These are phyloP conservation scores for Zoanthus gigantus DNA, from an alignment of 92 coral and sea anemone genomes.

Conservation along the genomic window DNA sequence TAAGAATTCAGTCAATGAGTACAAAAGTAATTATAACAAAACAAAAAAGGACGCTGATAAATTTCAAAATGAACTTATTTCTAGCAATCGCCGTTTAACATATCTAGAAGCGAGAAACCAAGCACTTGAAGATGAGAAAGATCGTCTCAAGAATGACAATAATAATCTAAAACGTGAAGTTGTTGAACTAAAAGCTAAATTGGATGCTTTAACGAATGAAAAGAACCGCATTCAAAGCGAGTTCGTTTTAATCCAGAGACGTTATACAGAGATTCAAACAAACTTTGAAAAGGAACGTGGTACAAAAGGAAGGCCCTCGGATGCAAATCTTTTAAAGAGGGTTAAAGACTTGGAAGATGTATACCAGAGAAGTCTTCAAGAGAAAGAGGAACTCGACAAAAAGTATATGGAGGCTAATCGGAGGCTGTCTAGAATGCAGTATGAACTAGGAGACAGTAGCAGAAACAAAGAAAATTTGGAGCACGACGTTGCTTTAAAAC, in stretches of 20 bases:
- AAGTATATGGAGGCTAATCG: constrained; percentile 82
- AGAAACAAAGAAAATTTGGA: constrained; percentile 84
- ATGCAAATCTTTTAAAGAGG: constrained; percentile 74
- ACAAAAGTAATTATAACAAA: constrained; percentile 76
- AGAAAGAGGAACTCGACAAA: constrained; percentile 91
- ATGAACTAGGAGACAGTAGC: constrained; percentile 81
- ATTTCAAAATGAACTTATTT: constrained; percentile 87
- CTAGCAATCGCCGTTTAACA: constrained; percentile 82
- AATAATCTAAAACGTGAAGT: constrained; percentile 78
- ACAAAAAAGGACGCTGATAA: constrained; percentile 90
- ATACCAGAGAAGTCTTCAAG: constrained; percentile 83
- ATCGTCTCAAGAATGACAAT: constrained; percentile 83
- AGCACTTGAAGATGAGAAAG: constrained; percentile 86
- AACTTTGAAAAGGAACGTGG: constrained; percentile 60
- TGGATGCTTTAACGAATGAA: constrained; percentile 84
- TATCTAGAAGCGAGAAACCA: constrained; percentile 83
- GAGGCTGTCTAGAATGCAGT: constrained; percentile 82
- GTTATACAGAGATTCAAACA: constrained; percentile 79
- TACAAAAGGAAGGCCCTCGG: constrained; percentile 70
- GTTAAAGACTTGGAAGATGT: constrained; percentile 87
- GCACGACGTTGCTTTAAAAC: constrained; percentile 87
- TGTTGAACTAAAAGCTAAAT: constrained; percentile 85
- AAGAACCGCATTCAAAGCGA: constrained; percentile 86
- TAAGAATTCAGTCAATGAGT: constrained; percentile 80
- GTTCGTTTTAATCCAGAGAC: constrained; percentile 75